Conservation (phyloP, 1,140 invertebrate genomes). For the Cecropterus lyciades region DNA sequence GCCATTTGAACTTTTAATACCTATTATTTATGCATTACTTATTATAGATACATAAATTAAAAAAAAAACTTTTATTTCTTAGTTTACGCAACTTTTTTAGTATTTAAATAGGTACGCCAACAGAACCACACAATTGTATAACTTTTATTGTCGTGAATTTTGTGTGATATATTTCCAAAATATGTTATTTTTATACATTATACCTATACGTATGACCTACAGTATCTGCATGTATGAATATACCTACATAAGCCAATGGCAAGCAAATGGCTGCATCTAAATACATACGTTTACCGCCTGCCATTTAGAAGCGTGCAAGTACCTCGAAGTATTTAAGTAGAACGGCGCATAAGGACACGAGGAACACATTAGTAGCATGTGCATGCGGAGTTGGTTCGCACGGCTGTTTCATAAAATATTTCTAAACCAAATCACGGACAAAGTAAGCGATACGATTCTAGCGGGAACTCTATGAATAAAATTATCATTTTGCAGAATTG, state of each 20-base stretch:
- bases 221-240: no score
- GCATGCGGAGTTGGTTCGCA: conserved; percentile 31
- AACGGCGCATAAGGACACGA: conserved; percentile 23
- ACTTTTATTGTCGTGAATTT: no score
- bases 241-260: neutral
- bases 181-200: no score
- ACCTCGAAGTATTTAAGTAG: conserved; percentile 13
- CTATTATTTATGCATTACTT: neutral
- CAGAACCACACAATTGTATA: no score
- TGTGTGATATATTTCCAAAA: no score
- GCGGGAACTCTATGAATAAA: conserved; percentile 83
- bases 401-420: conserved; percentile 75
- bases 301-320: conserved; percentile 16
- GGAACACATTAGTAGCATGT: conserved; percentile 46
- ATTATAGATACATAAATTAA: no score
- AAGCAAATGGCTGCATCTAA: neutral
- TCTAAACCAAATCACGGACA: conserved; percentile 77
- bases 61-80: no score
- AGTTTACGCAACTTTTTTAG: no score
- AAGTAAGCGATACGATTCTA: conserved; percentile 81
- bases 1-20: neutral
- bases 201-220: no score
- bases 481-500: conserved; percentile 83
- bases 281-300: neutral
- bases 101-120: no score